phyloP scores from a whole-genome alignment of 2,888 invertebrate genomes.

The Chaetogeoica ovagalla region DNA sequence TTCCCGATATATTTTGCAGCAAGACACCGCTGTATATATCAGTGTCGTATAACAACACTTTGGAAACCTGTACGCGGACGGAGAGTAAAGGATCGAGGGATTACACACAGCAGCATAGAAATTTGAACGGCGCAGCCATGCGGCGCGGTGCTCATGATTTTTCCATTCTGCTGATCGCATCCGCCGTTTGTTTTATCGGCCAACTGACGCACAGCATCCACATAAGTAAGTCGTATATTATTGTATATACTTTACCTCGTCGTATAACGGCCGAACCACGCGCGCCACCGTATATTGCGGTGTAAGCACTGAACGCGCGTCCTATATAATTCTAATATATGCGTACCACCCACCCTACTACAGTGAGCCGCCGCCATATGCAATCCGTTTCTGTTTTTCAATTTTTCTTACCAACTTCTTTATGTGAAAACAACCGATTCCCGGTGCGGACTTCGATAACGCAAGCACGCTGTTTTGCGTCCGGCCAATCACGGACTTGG shows the following conservation, averaged over 20 bases:
- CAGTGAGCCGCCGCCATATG: too few relatives aligned
- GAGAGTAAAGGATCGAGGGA: background rate
- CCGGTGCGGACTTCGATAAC: too few relatives aligned
- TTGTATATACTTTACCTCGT: constrained; percentile 18
- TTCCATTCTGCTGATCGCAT: constrained; percentile 32
- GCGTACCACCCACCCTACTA: too few relatives aligned
- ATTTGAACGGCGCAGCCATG: background rate
- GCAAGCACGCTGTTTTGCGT: too few relatives aligned
- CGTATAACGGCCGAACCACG: background rate
- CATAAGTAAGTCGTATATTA: constrained; percentile 42
- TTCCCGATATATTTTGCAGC: background rate
- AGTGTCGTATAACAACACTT: background rate
- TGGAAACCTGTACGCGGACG: background rate
- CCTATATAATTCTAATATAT: too few relatives aligned
- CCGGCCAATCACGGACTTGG: too few relatives aligned
- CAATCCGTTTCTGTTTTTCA: too few relatives aligned
- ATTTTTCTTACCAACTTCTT: too few relatives aligned
- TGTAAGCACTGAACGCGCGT: background rate
- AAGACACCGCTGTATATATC: background rate
- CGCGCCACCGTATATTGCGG: background rate
- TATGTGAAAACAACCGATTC: too few relatives aligned
- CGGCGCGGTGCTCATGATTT: constrained; percentile 40
- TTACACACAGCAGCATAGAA: too few relatives aligned
- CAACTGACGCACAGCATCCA: constrained; percentile 50
- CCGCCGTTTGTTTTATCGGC: constrained; percentile 45